Conservation (phyloP, 1,140 invertebrate genomes). For the Ptiloglossa arizonensis region DNA sequence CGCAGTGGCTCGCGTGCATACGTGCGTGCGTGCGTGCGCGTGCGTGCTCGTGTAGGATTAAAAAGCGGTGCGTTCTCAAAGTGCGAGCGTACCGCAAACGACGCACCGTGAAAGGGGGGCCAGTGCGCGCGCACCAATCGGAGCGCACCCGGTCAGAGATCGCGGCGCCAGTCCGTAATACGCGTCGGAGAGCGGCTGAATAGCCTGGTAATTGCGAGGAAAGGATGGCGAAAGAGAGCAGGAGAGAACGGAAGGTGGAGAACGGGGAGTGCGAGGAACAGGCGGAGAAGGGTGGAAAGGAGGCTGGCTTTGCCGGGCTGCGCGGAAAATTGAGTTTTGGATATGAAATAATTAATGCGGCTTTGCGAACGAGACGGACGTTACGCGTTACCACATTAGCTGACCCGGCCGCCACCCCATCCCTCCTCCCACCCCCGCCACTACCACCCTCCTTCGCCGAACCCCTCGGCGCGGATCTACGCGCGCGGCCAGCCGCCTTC, state of each 20-base stretch:
- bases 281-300: neutral
- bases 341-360: slow-evolving; percentile 63
- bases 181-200: slow-evolving; percentile 9
- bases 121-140: neutral
- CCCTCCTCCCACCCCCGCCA: neutral
- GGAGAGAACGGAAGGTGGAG: too few species aligned
- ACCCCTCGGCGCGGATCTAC: neutral
- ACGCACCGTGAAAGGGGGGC: too few species aligned
- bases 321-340: slow-evolving; percentile 55
- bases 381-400: slow-evolving; percentile 57
- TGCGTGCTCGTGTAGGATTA: too few species aligned
- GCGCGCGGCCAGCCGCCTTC: neutral
- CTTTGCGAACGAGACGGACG: slow-evolving; percentile 49
- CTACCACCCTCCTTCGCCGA: too few species aligned
- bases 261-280: too few species aligned
- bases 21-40: too few species aligned
- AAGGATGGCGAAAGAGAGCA: neutral
- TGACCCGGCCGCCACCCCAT: slow-evolving; percentile 7
- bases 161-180: neutral
- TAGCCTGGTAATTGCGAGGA: slow-evolving; percentile 40
- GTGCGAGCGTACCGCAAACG: too few species aligned
- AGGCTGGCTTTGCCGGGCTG: neutral
- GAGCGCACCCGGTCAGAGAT: neutral
- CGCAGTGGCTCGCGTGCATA: too few species aligned
- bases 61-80: too few species aligned